These are phyloP conservation scores for Lasioglossum marginatum DNA, from an alignment of 2,888 invertebrate genomes.

Conservation along the genomic window DNA sequence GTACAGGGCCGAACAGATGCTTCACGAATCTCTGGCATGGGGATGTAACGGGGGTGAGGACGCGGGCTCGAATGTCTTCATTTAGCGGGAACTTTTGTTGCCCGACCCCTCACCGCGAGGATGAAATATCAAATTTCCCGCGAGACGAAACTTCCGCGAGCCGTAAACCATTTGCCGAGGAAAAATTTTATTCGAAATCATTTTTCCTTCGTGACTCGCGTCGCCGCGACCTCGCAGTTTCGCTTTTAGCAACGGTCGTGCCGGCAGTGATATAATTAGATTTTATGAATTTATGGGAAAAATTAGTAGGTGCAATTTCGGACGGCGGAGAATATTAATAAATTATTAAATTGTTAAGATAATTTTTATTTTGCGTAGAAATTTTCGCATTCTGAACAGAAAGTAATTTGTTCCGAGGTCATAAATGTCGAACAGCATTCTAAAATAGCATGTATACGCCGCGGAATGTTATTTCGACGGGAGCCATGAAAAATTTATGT, in stretches of 20 bases:
- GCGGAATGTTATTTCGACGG: not conserved
- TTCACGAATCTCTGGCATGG: conserved; percentile 42
- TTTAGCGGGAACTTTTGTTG: conserved; percentile 16
- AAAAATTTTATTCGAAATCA: not conserved
- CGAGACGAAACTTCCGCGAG: not conserved
- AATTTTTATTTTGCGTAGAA: too few species aligned
- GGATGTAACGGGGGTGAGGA: not conserved
- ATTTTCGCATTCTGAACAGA: too few species aligned
- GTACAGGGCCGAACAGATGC: conserved; percentile 61
- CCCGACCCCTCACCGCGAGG: not conserved
- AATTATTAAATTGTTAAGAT: too few species aligned
- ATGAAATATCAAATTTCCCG: not conserved
- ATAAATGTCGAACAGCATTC: not conserved
- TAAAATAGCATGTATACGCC: not conserved
- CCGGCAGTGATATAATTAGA: not conserved
- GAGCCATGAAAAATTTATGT: not conserved
- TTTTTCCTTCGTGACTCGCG: too few species aligned
- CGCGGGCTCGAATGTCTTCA: conserved; percentile 43
- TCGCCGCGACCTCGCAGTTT: not conserved
- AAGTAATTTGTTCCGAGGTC: not conserved
- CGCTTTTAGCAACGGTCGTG: not conserved
- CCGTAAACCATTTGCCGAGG: not conserved
- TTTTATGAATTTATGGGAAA: too few species aligned
- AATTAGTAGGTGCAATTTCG: too few species aligned
- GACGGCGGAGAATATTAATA: too few species aligned